These are phyloP conservation scores for Drosophila suzukii DNA, from an alignment of 1,140 invertebrate genomes.

Conservation along the genomic window DNA sequence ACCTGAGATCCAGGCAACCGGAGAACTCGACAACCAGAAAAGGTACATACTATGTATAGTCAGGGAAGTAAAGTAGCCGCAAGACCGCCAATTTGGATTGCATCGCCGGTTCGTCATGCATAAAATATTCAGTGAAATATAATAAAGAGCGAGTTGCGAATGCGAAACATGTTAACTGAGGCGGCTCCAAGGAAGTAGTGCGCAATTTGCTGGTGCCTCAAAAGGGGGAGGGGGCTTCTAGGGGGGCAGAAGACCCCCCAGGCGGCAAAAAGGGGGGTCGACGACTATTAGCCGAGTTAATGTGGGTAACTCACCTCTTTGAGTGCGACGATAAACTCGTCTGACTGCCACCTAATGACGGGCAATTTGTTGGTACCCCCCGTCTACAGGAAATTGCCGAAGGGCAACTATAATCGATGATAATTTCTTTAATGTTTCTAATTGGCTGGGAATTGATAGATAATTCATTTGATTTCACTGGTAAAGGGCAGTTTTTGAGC, in stretches of 20 bases:
- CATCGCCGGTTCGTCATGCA: constrained; percentile 34
- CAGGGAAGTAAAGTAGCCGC: constrained; percentile 15
- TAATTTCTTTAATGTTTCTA: constrained; percentile 31
- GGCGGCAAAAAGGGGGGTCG: neutral
- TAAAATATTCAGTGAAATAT: constrained; percentile 46
- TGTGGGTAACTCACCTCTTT: constrained; percentile 21
- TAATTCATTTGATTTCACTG: neutral
- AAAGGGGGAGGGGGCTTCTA: neutral
- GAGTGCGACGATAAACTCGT: constrained; percentile 17
- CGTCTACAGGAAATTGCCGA: constrained; percentile 35
- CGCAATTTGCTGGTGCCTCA: constrained; percentile 11
- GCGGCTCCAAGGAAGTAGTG: constrained; percentile 1
- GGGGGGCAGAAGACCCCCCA: neutral
- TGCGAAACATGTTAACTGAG: constrained; percentile 24
- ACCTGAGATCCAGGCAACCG: constrained; percentile 1
- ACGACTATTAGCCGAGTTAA: constrained; percentile 40
- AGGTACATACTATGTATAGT: neutral
- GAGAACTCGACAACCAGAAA: constrained; percentile 14
- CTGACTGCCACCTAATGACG: constrained; percentile 24
- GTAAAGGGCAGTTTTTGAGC: too few relatives aligned
- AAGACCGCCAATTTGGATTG: constrained; percentile 45
- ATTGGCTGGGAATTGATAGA: constrained; percentile 20
- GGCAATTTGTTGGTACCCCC: constrained; percentile 27
- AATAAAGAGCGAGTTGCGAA: constrained; percentile 22
- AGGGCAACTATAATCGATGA: constrained; percentile 36